Evolutionary conservation across 1,140 invertebrate genomes (phyloP).

Genomic region (Tribolium castaneum): DNA sequence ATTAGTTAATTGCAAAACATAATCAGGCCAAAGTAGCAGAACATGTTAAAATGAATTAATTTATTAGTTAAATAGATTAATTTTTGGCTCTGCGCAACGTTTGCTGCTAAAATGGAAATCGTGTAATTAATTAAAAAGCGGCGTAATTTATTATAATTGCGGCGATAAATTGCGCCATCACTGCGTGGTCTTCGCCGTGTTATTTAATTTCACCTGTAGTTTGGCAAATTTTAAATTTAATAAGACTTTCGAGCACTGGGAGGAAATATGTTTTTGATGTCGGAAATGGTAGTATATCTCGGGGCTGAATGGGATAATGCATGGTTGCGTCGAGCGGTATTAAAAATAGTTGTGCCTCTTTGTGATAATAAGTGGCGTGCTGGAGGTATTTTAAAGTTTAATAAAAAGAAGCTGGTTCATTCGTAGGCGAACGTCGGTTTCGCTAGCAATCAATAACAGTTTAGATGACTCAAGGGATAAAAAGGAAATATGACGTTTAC

Average conservation of each 20-base stretch:
- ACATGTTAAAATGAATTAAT: no score
- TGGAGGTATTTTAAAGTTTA: constrained; percentile 39
- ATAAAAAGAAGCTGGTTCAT: constrained; percentile 28
- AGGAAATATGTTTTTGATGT: constrained; percentile 24
- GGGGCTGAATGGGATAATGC: constrained; percentile 14
- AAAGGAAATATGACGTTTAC: constrained; percentile 56
- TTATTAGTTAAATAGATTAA: not conserved
- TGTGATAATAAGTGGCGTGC: constrained; percentile 40
- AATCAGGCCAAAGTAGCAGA: no score
- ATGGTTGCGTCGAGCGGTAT: constrained; percentile 27
- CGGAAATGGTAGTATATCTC: constrained; percentile 23
- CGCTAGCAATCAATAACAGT: constrained; percentile 51
- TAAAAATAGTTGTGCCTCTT: constrained; percentile 33
- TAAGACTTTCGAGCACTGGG: not conserved
- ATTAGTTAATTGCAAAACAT: no score
- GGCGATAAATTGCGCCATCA: not conserved
- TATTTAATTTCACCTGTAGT: not conserved
- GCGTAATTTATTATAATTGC: not conserved
- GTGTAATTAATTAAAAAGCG: not conserved
- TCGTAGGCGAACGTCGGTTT: constrained; percentile 40
- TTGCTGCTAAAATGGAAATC: not conserved
- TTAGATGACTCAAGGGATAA: constrained; percentile 51
- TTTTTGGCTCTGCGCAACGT: not conserved
- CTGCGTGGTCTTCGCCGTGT: not conserved
- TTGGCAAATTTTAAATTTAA: constrained; percentile 4